Percentiles rank a stretch among this genome's conserved stretches.
These are phyloP conservation scores for Panthera uncia DNA, from an alignment of 2,113 vertebrate genomes.

Conservation along the genomic window DNA sequence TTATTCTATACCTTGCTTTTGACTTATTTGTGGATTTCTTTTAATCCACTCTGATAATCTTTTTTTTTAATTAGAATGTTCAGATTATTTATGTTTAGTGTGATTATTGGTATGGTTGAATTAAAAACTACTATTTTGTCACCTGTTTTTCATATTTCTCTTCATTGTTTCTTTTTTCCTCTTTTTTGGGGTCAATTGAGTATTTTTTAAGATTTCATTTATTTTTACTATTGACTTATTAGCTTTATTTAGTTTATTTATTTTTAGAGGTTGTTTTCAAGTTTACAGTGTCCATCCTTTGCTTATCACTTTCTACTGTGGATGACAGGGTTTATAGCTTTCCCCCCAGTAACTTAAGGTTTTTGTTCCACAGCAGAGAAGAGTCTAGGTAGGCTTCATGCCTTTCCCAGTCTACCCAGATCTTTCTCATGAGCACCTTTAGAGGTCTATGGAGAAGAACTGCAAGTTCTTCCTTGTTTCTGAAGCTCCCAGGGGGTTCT, in stretches of 20 bases:
- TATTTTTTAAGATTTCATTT: not conserved
- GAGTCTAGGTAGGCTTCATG: not conserved
- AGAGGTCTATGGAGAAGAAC: not conserved
- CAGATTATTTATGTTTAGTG: not conserved
- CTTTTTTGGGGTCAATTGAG: not conserved
- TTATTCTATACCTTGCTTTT: not conserved
- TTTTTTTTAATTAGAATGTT: not conserved
- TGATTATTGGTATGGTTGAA: not conserved
- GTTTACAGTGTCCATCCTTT: not conserved
- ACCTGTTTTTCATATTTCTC: not conserved
- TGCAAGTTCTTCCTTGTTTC: not conserved
- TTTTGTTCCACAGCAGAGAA: not conserved
- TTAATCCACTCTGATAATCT: not conserved
- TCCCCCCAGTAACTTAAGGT: not conserved
- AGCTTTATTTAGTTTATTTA: not conserved
- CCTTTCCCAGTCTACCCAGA: not conserved
- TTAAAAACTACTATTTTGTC: not conserved
- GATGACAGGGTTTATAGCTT: not conserved
- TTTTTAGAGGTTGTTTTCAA: not conserved
- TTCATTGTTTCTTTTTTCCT: not conserved
- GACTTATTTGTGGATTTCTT: not conserved
- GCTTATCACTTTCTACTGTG: not conserved
- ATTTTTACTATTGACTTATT: not conserved
- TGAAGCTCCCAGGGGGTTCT: not conserved
- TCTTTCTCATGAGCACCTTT: not conserved